Percentiles rank a stretch among this genome's conserved stretches.
These are phyloP conservation scores for Heteractis magnifica DNA, from an alignment of 92 coral and sea anemone genomes.

Conservation along the genomic window DNA sequence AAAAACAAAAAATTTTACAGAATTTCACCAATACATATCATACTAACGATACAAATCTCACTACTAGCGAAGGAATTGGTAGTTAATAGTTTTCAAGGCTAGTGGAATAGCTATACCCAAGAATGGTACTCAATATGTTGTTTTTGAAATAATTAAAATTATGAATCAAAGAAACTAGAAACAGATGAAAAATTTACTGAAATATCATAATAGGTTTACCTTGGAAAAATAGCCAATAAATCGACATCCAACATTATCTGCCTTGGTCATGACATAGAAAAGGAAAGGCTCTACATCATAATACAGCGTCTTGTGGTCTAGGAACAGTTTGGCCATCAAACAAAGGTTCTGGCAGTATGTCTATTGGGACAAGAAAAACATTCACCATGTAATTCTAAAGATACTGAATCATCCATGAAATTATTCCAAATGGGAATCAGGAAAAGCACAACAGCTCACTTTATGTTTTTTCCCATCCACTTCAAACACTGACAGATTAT, in stretches of 20 bases:
- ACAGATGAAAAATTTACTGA: neutral
- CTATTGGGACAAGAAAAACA: constrained; percentile 8
- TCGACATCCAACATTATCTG: constrained; percentile 89
- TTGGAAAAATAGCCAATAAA: constrained; percentile 95
- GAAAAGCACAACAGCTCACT: constrained; percentile 35
- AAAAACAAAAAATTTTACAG: neutral
- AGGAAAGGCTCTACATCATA: constrained; percentile 98
- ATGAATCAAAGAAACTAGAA: neutral
- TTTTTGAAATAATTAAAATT: neutral
- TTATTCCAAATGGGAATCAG: no score
- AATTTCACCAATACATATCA: neutral
- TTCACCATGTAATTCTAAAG: no score
- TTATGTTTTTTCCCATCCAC: constrained; percentile 94
- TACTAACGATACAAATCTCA: no score
- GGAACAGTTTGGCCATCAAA: constrained; percentile 90
- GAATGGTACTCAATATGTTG: neutral
- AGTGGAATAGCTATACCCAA: neutral
- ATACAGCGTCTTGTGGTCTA: constrained; percentile 96
- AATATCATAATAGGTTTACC: constrained; percentile 39
- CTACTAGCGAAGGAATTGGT: no score
- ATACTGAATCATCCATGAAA: no score
- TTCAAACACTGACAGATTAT: constrained; percentile 88
- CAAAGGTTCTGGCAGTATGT: constrained; percentile 94
- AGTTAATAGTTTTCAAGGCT: no score
- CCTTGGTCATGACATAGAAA: constrained; percentile 95